Evolutionary conservation across 2,888 invertebrate species (phyloP).

Genomic region (Brenthis daphne): DNA sequence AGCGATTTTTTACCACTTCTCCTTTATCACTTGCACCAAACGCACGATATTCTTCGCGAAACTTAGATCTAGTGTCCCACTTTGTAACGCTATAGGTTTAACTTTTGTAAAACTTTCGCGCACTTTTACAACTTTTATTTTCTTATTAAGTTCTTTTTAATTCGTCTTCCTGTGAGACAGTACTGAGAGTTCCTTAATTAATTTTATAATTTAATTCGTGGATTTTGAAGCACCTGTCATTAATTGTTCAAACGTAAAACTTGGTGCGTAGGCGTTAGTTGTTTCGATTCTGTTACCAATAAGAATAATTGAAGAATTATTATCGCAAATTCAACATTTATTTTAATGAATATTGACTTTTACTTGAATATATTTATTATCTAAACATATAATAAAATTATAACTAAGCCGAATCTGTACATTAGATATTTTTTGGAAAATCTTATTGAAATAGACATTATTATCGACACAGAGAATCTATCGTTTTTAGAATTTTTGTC

Average conservation of each 20-base stretch:
- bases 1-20: background rate
- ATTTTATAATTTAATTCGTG: conserved; percentile 31
- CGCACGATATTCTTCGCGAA: conserved; percentile 22
- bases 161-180: conserved; percentile 23
- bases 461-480: too few species aligned
- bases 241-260: conserved; percentile 16
- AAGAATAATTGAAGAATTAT: background rate
- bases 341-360: too few species aligned
- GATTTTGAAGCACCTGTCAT: conserved; percentile 27
- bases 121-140: conserved; percentile 34
- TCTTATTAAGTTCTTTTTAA: conserved; percentile 35
- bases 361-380: too few species aligned
- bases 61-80: conserved; percentile 35
- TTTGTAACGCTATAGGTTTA: conserved; percentile 36
- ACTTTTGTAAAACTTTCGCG: conserved; percentile 26
- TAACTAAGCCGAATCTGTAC: too few species aligned
- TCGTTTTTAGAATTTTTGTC: too few species aligned
- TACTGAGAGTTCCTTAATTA: conserved; percentile 32
- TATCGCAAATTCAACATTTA: too few species aligned
- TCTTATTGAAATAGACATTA: too few species aligned
- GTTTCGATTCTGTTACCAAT: background rate
- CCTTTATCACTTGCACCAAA: conserved; percentile 3
- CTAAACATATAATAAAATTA: too few species aligned
- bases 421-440: too few species aligned
- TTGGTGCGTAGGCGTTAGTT: background rate